Evolutionary conservation across 2,888 invertebrate species (phyloP).

Genomic region (Cephus nigrinus): DNA sequence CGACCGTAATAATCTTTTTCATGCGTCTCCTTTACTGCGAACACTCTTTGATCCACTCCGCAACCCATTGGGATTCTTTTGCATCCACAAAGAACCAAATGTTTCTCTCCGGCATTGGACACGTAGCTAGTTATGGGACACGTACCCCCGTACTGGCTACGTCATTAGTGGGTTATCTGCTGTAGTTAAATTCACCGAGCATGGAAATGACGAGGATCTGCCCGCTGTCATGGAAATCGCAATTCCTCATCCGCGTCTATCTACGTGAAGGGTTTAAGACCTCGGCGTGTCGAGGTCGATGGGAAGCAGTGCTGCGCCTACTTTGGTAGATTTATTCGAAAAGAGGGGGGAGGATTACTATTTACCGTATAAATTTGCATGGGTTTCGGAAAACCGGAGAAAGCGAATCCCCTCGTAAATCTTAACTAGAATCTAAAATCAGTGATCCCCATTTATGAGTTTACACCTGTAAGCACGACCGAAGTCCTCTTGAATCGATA

Average conservation of each 20-base stretch:
- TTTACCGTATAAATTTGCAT: slow-evolving; percentile 56
- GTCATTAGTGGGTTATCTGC: not conserved
- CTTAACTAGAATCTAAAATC: slow-evolving; percentile 45
- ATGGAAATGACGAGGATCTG: not conserved
- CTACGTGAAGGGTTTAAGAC: slow-evolving; percentile 33
- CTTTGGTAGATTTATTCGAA: slow-evolving; percentile 47
- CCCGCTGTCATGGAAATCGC: not conserved
- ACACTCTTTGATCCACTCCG: not conserved
- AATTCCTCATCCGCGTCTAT: slow-evolving; percentile 18
- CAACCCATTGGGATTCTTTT: not conserved
- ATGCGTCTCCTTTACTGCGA: not conserved
- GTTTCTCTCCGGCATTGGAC: not conserved
- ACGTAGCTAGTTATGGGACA: not conserved
- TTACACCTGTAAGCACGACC: slow-evolving; percentile 38
- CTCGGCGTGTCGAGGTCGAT: slow-evolving; percentile 29
- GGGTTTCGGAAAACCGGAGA: slow-evolving; percentile 26
- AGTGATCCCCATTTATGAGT: slow-evolving; percentile 45
- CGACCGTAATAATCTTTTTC: not conserved
- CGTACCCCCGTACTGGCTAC: not conserved
- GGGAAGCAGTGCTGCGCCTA: slow-evolving; percentile 21
- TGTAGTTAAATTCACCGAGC: not conserved
- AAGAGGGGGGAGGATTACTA: slow-evolving; percentile 44
- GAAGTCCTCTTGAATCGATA: not conserved
- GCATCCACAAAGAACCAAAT: not conserved
- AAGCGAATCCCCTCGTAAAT: slow-evolving; percentile 43